phyloP scores from a whole-genome alignment of 2,113 vertebrate genomes.

The Chloroceryle aenea region DNA sequence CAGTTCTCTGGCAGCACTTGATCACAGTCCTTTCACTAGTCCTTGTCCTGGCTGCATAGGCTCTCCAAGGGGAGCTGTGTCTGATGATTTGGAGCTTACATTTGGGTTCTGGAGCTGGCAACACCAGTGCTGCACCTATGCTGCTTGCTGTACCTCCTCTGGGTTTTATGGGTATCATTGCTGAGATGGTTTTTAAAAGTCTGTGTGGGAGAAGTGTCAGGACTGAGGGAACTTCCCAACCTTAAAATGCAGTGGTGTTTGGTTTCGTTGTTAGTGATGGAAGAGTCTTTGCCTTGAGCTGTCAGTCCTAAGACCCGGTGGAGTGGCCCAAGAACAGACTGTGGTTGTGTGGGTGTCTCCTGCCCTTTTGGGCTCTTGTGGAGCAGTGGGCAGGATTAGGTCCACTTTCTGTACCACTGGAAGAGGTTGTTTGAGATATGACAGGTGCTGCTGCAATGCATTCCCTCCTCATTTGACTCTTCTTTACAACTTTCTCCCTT shows the following conservation, averaged over 20 bases:
- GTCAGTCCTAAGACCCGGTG: not conserved
- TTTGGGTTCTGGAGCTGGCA: not conserved
- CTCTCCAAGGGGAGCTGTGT: not conserved
- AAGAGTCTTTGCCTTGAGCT: not conserved
- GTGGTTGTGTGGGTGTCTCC: not conserved
- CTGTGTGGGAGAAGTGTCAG: not conserved
- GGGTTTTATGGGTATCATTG: not conserved
- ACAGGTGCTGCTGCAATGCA: not conserved
- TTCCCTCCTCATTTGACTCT: not conserved
- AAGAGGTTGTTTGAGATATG: not conserved
- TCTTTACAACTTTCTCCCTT: not conserved
- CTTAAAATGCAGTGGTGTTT: not conserved
- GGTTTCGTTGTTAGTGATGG: not conserved
- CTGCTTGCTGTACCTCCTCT: not conserved
- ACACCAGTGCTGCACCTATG: not conserved
- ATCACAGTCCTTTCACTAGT: not conserved
- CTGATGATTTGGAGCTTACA: accelerated
- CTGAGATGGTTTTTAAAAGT: not conserved
- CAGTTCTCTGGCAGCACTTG: not conserved
- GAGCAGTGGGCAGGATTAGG: not conserved
- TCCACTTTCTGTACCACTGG: not conserved
- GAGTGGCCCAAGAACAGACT: not conserved
- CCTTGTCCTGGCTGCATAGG: not conserved
- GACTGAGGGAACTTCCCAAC: not conserved
- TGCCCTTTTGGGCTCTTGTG: not conserved